These are phyloP conservation scores for Xanthorhoe designata DNA, from an alignment of 2,888 invertebrate genomes.

Conservation along the genomic window DNA sequence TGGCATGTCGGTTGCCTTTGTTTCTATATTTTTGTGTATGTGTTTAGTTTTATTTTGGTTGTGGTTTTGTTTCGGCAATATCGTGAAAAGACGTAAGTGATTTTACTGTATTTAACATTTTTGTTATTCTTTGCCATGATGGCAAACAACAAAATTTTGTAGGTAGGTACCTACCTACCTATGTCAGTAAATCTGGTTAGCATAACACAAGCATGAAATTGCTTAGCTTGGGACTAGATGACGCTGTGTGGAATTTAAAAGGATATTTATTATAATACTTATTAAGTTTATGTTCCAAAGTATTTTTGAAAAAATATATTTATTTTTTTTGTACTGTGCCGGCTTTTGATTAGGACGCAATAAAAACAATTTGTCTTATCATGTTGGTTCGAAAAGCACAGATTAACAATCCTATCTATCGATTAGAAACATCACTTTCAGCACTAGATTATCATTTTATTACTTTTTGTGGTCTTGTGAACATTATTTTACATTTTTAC, in stretches of 20 bases:
- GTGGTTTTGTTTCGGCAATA: conserved; percentile 77
- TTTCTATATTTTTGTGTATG: conserved; percentile 64
- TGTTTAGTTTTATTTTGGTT: conserved; percentile 65
- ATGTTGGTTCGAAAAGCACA: conserved; percentile 1
- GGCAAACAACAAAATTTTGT: too few relatives aligned
- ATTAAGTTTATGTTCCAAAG: too few relatives aligned
- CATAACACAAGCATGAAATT: too few relatives aligned
- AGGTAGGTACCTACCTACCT: too few relatives aligned
- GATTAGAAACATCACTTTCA: conserved; percentile 4
- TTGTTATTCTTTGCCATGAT: neutral
- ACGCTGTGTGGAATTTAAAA: too few relatives aligned
- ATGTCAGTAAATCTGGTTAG: too few relatives aligned
- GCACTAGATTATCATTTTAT: conserved; percentile 11
- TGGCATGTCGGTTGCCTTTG: conserved; percentile 57
- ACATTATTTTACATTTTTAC: neutral
- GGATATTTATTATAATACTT: too few relatives aligned
- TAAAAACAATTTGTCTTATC: conserved; percentile 12
- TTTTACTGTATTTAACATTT: neutral
- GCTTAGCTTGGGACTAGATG: too few relatives aligned
- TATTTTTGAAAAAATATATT: neutral
- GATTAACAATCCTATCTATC: conserved; percentile 27
- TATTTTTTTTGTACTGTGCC: conserved; percentile 1
- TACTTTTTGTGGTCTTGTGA: conserved; percentile 3
- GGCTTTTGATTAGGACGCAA: neutral
- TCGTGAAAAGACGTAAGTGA: conserved; percentile 66